Conservation (phyloP, 2,797 vertebrate species). For the Telmatherina bonti region DNA sequence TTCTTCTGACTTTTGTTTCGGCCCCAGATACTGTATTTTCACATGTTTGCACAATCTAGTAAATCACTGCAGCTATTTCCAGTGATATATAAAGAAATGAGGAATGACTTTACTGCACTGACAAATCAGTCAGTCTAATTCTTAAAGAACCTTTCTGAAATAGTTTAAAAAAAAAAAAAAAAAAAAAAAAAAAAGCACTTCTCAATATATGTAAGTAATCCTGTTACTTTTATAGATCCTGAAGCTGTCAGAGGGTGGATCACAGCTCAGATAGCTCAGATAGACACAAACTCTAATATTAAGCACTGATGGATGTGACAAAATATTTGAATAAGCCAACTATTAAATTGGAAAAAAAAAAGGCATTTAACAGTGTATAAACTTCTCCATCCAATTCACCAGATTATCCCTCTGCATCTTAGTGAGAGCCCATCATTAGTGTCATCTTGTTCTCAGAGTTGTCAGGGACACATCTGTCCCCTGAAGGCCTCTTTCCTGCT, state of each 20-base stretch:
- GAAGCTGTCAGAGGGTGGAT: constrained; percentile 8
- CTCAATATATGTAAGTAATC: background rate
- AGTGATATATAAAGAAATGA: too few relatives aligned
- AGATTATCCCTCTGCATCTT: constrained; percentile 3
- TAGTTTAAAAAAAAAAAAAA: background rate
- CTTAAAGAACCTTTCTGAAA: background rate
- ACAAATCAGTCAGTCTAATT: too few relatives aligned
- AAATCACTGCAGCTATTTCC: too few relatives aligned
- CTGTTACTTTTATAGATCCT: background rate
- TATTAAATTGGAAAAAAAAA: too few relatives aligned
- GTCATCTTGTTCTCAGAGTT: constrained; percentile 37
- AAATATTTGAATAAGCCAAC: too few relatives aligned
- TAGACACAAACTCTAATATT: background rate
- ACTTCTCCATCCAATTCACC: background rate
- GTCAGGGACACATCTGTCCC: constrained; percentile 35
- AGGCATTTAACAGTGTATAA: too few relatives aligned
- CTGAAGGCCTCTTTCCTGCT: constrained; percentile 33
- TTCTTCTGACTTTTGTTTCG: too few relatives aligned
- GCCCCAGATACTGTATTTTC: too few relatives aligned
- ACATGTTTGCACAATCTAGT: too few relatives aligned
- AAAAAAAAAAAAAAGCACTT: background rate
- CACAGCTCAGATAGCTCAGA: background rate
- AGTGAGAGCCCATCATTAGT: constrained; percentile 38
- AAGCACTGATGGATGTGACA: background rate
- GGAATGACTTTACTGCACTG: too few relatives aligned